These are phyloP conservation scores for Dyspetes luteomarginatus DNA, from an alignment of 2,888 invertebrate genomes.

Conservation along the genomic window DNA sequence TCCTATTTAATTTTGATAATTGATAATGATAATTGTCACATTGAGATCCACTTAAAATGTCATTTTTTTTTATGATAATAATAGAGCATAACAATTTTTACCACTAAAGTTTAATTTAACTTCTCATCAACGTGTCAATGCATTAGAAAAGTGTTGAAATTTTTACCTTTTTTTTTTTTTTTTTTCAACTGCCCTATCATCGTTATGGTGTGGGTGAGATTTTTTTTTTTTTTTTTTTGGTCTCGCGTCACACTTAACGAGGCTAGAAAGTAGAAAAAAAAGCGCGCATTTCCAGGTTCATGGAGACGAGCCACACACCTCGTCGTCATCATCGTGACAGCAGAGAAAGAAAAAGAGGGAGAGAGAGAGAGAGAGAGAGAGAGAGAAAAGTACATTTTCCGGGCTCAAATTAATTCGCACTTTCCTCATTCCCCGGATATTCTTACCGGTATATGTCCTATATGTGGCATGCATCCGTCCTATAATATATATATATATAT, in stretches of 20 bases:
- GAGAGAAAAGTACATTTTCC: slow-evolving; percentile 20
- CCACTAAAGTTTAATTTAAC: no score
- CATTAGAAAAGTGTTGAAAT: no score
- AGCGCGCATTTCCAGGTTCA: slow-evolving; percentile 1
- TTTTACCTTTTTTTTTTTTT: neutral
- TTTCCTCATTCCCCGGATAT: slow-evolving; percentile 26
- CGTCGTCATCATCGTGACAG: neutral
- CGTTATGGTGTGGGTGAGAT: neutral
- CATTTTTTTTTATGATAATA: no score
- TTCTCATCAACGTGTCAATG: no score
- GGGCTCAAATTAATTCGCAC: slow-evolving; percentile 43
- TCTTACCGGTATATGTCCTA: neutral
- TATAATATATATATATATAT: neutral
- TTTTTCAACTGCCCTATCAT: neutral
- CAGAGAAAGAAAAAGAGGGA: neutral
- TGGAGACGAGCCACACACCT: slow-evolving; percentile 8
- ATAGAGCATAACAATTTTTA: no score
- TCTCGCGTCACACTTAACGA: slow-evolving; percentile 28
- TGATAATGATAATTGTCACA: no score
- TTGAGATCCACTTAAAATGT: no score
- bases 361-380: neutral
- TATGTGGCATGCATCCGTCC: neutral
- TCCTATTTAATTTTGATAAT: no score
- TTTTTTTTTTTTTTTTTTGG: slow-evolving; percentile 1
- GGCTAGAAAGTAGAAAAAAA: slow-evolving; percentile 9